A percentile compares a stretch with the other conserved stretches of the same genome.
phyloP scores from a whole-genome alignment of 92 coral and sea anemone genomes.

The Porites rus region DNA sequence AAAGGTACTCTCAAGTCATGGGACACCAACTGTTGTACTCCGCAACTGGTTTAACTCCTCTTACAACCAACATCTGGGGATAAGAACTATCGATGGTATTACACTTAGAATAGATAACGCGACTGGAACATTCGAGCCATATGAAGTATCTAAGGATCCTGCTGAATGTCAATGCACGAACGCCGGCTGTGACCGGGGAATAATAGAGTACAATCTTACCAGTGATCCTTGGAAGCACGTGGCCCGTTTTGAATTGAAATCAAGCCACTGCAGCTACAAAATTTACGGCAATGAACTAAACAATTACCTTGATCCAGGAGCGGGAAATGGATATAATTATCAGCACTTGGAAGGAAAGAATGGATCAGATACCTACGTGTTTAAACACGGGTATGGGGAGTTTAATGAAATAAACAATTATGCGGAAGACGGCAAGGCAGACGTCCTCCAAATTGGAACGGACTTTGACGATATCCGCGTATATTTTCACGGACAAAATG shows the following conservation, averaged over 20 bases:
- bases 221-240: slow-evolving; percentile 50
- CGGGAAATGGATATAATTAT: background rate
- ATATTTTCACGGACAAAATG: slow-evolving; percentile 47
- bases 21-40: slow-evolving; percentile 23
- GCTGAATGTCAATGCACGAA: slow-evolving; percentile 48
- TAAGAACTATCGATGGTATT: slow-evolving; percentile 58
- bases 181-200: background rate
- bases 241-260: slow-evolving; percentile 63
- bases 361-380: slow-evolving; percentile 25
- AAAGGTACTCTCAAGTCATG: slow-evolving; percentile 1
- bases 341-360: slow-evolving; percentile 53
- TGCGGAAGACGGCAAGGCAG: slow-evolving; percentile 51
- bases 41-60: slow-evolving; percentile 40
- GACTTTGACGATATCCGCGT: slow-evolving; percentile 54
- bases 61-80: slow-evolving; percentile 44
- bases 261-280: slow-evolving; percentile 36
- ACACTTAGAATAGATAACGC: slow-evolving; percentile 18
- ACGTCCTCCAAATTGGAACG: slow-evolving; percentile 51
- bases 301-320: slow-evolving; percentile 73
- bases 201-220: slow-evolving; percentile 22
- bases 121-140: slow-evolving; percentile 39
- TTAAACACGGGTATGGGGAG: too few species aligned
- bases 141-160: slow-evolving; percentile 64
- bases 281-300: slow-evolving; percentile 49
- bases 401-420: slow-evolving; percentile 17